A percentile compares a stretch with the other conserved stretches of the same genome.
phyloP scores from a whole-genome alignment of 2,888 invertebrate species.

The Rhagophthalmus giganteus region DNA sequence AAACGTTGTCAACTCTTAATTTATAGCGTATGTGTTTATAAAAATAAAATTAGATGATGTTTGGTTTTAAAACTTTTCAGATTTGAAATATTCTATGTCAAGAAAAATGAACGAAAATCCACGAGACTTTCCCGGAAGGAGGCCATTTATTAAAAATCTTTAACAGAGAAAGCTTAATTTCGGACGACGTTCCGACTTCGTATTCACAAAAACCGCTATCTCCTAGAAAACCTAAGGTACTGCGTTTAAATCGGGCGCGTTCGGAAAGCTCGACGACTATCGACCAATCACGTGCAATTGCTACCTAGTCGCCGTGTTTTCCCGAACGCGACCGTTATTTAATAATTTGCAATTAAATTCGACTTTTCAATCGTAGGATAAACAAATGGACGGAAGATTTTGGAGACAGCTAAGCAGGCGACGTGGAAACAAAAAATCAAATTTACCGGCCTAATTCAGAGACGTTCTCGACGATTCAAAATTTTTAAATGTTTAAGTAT shows the following conservation, averaged over 20 bases:
- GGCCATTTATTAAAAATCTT: constrained; percentile 55
- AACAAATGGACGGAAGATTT: constrained; percentile 74
- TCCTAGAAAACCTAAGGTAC: constrained; percentile 61
- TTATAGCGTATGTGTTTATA: too few species aligned
- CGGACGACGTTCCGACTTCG: constrained; percentile 52
- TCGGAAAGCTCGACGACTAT: too few species aligned
- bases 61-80: too few species aligned
- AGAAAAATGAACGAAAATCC: constrained; percentile 54
- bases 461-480: not conserved
- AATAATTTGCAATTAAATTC: too few species aligned
- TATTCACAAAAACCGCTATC: constrained; percentile 59
- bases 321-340: not conserved
- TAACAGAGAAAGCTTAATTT: constrained; percentile 46
- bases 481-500: constrained; percentile 9
- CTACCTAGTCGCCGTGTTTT: too few species aligned
- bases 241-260: too few species aligned
- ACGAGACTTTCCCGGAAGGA: constrained; percentile 54
- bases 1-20: not conserved
- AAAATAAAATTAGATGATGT: too few species aligned
- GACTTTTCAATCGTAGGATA: constrained; percentile 68
- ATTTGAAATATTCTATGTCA: constrained; percentile 58
- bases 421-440: constrained; percentile 52
- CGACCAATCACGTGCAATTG: too few species aligned
- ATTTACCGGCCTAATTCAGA: constrained; percentile 41
- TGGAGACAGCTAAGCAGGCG: constrained; percentile 80